Evolutionary conservation across 2,797 vertebrate species (phyloP), one percentile per base, ranked within the genome.

Genomic region (Gila robusta): DNA sequence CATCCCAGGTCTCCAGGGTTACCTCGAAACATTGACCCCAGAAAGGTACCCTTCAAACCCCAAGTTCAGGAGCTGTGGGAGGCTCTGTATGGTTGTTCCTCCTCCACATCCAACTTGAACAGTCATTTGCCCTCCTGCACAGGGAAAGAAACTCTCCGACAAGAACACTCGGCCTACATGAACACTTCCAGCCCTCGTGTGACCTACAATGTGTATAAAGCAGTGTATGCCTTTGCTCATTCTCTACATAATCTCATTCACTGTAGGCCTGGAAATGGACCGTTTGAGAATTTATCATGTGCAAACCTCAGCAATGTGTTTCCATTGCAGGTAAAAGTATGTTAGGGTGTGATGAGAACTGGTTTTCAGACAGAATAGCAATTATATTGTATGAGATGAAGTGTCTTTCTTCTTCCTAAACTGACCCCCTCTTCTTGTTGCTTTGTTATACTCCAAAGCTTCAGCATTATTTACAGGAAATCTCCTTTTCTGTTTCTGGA

Each of bases 201-300:
- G 21, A 52, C 91, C 8, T 92, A 93, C 66, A 92, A 92, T 66
- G 92, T 92, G 74, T 92, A 93, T 80, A 92, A 92, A 90, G 92
- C 90, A 41, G 92, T 92, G 23, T 90, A 93, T 77, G 91, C 91
- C 5, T 89, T 92, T 62, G 92, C 92, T 79, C 79, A 92, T 82
- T 88, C 90, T n/a, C 86, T 92, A 39, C 89, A 92, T 74, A 91
- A 90, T 56, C 90, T 93, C 47, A 69, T 91, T 85, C 78, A 87
- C 21, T 93, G 92, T 86, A 41, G 26, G 56, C 81, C 88, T 74
- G 89, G 84, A 52, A 73, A 88, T 66, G 90, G 90, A 35, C 90
- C 81, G 1, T 91, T 91, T 89, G 52, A 79, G 21, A 89, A 88
- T 81, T 88, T 71, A 10, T 81, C 89, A 49, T 93, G 91, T 90